Evolutionary conservation across 2,113 vertebrate species (phyloP), one percentile per base, ranked within the genome.

Genomic region (Monopterus albus): DNA sequence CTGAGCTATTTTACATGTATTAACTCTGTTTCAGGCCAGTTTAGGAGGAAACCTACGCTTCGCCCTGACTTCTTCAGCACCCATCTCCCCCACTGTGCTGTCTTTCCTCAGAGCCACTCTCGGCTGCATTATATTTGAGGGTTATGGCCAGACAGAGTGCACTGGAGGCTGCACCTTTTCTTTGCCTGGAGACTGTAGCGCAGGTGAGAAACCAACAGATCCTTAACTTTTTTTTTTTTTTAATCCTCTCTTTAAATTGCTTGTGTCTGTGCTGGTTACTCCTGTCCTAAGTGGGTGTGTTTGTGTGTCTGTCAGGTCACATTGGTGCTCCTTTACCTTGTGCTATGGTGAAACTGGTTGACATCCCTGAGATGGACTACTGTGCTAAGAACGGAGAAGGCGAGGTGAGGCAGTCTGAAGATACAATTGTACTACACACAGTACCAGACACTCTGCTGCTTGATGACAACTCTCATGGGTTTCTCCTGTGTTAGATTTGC

Each of bases 321-420:
- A 93, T 94, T 15, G 94, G 94, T 0, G 87, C 93, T 40, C 94
- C 93, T 14, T 59, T 94, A 49, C 94, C 94, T 28, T 92, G 94
- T 2, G 77, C 91, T 52, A 88, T 87, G 83, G 92, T 94, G 73
- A 94, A 93, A 69, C 36, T 94, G 74, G 76, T 83, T 0, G 93
- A 94, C 80, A 93, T 94, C 45, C 91, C 92, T 3, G 94, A 94
- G 1, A 94, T 94, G 94, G 94, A 92, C 62, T 94, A 94, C 79
- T 91, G 72, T 0, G 81, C 92, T 8, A 87, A 90, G 61, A 91
- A 91, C 0, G 90, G 90, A 63, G 88, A 91, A 15, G 94, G 94
- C 76, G 94, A 94, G 92, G 93, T 93, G 79, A 84, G 89, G 2
- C 15, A 1, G 8, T 28, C 4, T 26, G 1, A 31, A 31, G 7